Base-by-base conservation (phyloP, 2,113 vertebrate genomes). In the Nerophis ophidion region DNA sequence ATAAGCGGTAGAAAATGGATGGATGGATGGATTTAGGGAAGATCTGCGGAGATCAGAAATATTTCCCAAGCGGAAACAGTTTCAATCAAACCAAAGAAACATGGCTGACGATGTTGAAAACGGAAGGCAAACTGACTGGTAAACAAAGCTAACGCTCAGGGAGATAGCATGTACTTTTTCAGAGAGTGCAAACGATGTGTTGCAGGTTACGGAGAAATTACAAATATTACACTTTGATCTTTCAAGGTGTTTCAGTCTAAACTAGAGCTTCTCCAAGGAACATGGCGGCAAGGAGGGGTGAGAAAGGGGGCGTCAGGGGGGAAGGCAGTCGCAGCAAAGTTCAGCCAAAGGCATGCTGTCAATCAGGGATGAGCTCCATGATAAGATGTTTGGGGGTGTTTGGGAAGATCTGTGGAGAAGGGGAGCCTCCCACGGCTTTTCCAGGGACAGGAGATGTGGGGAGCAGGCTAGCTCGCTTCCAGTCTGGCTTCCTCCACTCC, bases 341-440 rank as follows among this genome's bases (percentile, higher is more conserved):
- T 66, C 50, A 36, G 70, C 58, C 70, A 45, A 69, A 33, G 66
- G 74, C 76, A 85, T 80, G 81, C 79, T 68, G 75, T 71, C 76
- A 77, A 50, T 69, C 68, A 66, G 74, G 77, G 71, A 65, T 72
- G 58, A 72, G 66, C 15, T 81, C 82, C 71, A 36, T 50, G 55
- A 78, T 63, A 71, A 72, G 77, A 71, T 68, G 72, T 53, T 79
- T 4, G 48, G 61, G 61, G 47, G 58, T 70, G 64, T 65, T 59
- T 62, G 60, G 63, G 71, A 60, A 52, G 60, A 40, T 71, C 75
- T 68, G 48, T 63, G 61, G 6, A 68, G 51, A 60, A 64, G 56
- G 52, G 62, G 62, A 59, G 68, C 68, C 54, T 44, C 48, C 67
- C 60, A 57, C 48, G 38, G 82, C 51, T 54, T 74, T 72, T 55